Conservation (phyloP, 2,113 vertebrate genomes). For the Ptilonorhynchus violaceus region DNA sequence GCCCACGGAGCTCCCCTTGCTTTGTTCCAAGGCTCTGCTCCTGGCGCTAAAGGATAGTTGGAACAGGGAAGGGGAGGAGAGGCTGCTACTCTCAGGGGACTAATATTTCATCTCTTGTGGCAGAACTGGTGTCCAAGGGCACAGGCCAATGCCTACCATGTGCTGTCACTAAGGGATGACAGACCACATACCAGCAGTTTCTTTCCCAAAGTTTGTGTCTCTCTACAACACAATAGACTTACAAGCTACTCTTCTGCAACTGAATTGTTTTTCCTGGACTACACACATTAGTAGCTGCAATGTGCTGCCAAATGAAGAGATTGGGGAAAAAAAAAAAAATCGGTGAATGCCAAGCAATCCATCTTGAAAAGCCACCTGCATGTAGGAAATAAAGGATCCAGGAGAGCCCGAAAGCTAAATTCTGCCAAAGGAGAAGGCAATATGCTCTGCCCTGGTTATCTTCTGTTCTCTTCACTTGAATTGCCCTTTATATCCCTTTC, state of each 20-base stretch:
- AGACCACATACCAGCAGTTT: neutral
- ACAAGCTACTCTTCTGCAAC: neutral
- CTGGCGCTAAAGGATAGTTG: neutral
- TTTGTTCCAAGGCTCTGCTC: neutral
- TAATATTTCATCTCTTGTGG: neutral
- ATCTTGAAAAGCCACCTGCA: slow-evolving; percentile 54
- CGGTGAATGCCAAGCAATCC: slow-evolving; percentile 22
- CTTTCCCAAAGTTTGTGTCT: neutral
- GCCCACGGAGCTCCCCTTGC: neutral
- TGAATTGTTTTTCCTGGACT: neutral
- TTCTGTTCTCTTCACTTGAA: neutral
- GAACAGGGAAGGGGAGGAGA: neutral
- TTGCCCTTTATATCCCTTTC: neutral
- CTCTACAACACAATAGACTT: neutral
- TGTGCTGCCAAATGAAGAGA: neutral
- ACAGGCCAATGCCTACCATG: neutral
- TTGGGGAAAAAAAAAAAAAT: neutral
- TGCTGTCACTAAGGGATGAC: neutral
- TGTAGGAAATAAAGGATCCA: neutral
- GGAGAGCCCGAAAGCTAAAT: neutral
- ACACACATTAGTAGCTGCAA: neutral
- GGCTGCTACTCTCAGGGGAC: neutral
- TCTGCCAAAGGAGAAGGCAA: neutral
- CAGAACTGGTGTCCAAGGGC: neutral
- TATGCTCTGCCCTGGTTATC: neutral